phyloP scores from a whole-genome alignment of 1,140 invertebrate genomes.

The Hirudo medicinalis region DNA sequence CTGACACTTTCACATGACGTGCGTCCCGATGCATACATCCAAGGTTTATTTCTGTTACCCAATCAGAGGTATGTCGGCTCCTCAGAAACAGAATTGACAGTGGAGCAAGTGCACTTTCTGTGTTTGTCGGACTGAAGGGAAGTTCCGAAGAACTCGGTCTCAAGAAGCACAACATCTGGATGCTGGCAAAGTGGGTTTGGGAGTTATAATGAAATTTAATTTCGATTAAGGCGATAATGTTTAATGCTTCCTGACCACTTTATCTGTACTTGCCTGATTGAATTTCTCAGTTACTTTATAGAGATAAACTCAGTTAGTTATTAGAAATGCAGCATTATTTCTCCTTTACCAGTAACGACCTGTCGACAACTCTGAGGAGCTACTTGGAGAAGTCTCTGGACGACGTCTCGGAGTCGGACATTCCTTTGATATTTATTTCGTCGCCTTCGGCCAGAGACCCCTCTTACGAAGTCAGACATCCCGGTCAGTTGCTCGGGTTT shows the following conservation, averaged over 20 bases:
- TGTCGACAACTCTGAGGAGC: slow-evolving; percentile 29
- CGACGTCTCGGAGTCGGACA: slow-evolving; percentile 31
- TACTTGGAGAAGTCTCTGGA: slow-evolving; percentile 30
- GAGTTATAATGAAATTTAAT: not conserved
- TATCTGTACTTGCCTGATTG: not conserved
- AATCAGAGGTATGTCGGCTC: slow-evolving; percentile 30
- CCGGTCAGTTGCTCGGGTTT: slow-evolving; percentile 28
- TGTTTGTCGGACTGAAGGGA: slow-evolving; percentile 39
- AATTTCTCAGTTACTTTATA: too few species aligned
- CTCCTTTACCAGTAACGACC: slow-evolving; percentile 28
- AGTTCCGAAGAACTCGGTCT: slow-evolving; percentile 36
- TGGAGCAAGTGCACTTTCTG: slow-evolving; percentile 30
- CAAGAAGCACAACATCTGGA: slow-evolving; percentile 37
- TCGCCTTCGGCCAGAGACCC: slow-evolving; percentile 43
- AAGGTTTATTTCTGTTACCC: not conserved
- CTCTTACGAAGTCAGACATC: slow-evolving; percentile 34
- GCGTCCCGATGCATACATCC: not conserved
- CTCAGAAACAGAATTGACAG: slow-evolving; percentile 27
- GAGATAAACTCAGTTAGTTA: not conserved
- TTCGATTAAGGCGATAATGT: too few species aligned
- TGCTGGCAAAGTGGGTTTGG: slow-evolving; percentile 31
- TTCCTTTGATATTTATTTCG: slow-evolving; percentile 40
- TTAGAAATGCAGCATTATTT: not conserved
- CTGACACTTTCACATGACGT: too few species aligned
- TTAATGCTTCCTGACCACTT: not conserved